A percentile compares a stretch with the other conserved stretches of the same genome.
Evolutionary conservation across 2,797 vertebrate species (phyloP).

Genomic region (Thunnus albacares): DNA sequence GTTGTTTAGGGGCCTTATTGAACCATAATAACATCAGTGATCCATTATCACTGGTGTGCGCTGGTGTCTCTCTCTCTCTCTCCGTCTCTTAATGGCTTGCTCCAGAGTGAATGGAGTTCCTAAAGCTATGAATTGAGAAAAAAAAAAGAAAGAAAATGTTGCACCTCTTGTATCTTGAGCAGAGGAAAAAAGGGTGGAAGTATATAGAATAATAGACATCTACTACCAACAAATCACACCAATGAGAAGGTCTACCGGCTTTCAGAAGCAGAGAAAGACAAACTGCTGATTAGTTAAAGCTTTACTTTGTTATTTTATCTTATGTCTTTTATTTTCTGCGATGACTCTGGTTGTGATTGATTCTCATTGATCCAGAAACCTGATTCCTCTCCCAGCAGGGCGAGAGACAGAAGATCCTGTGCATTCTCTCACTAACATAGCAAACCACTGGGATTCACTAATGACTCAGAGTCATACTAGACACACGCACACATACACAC

Average conservation of each 20-base stretch:
- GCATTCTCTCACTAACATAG: conserved; percentile 35
- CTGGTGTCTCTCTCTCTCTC: conserved; percentile 29
- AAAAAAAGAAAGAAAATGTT: neutral
- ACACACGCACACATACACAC: neutral
- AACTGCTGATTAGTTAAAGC: neutral
- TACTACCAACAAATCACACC: neutral
- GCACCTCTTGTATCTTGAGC: neutral
- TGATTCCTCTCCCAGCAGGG: conserved; percentile 12
- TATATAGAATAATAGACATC: neutral
- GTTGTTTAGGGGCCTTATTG: conserved; percentile 69
- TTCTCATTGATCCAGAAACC: conserved; percentile 57
- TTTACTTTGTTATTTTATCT: conserved; percentile 10
- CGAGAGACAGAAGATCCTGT: conserved; percentile 18
- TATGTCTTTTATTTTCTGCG: neutral
- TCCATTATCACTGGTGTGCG: conserved; percentile 73
- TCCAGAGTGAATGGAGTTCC: conserved; percentile 59
- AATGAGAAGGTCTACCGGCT: neutral
- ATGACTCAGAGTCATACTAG: conserved; percentile 39
- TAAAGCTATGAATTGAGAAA: conserved; percentile 43
- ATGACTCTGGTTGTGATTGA: conserved; percentile 32
- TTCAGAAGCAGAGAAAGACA: neutral
- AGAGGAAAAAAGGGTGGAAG: neutral
- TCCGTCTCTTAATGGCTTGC: conserved; percentile 55
- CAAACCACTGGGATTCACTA: conserved; percentile 59
- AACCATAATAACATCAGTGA: conserved; percentile 76